Conservation (phyloP, 2,888 invertebrate genomes). For the Itoplectis maculator region DNA sequence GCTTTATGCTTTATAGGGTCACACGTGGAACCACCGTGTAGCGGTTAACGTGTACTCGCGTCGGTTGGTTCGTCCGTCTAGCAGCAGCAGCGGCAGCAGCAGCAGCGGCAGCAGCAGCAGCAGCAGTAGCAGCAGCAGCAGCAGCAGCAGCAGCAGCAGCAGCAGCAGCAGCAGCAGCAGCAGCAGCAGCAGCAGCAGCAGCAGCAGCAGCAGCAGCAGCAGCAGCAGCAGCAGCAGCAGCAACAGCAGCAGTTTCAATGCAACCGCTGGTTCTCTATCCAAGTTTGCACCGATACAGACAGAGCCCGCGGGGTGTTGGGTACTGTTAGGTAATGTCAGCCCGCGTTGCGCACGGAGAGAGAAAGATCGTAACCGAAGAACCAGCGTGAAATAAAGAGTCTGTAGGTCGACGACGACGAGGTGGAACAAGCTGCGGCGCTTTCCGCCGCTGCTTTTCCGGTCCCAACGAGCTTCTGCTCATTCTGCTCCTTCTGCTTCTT, state of each 20-base stretch:
- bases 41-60: conserved; percentile 66
- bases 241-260: conserved; percentile 40
- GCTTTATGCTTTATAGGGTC: conserved; percentile 67
- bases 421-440: conserved; percentile 63
- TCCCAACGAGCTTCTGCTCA: conserved; percentile 12
- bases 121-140: too few species aligned
- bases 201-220: too few species aligned
- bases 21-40: conserved; percentile 63
- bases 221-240: too few species aligned
- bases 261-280: conserved; percentile 57
- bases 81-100: background rate
- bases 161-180: too few species aligned
- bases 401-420: conserved; percentile 78
- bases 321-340: conserved; percentile 79
- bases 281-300: conserved; percentile 59
- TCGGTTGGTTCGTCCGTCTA: conserved; percentile 54
- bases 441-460: conserved; percentile 28
- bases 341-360: conserved; percentile 59
- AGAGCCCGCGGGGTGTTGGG: conserved; percentile 70
- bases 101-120: too few species aligned
- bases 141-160: too few species aligned
- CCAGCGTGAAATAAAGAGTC: conserved; percentile 69
- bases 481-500: conserved; percentile 7
- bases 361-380: too few species aligned
- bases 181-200: too few species aligned